phyloP scores from a whole-genome alignment of 2,888 invertebrate species.

The Caenorhabditis afra region DNA sequence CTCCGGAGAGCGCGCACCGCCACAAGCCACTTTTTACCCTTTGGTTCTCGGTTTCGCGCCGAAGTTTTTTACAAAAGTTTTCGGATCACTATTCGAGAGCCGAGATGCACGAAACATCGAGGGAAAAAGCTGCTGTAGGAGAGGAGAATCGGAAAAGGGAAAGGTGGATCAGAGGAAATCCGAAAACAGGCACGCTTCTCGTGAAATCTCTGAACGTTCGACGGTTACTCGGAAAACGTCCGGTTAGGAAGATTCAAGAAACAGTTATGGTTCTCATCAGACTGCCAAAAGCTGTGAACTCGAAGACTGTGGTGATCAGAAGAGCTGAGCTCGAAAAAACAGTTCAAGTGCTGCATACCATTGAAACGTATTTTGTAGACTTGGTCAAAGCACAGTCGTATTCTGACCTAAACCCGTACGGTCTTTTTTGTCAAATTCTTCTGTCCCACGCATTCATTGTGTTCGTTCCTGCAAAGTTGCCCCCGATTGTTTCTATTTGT shows the following conservation, averaged over 20 bases:
- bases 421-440: too few relatives aligned
- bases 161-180: not conserved
- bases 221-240: too few relatives aligned
- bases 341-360: too few relatives aligned
- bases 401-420: constrained; percentile 1
- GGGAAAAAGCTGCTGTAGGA: constrained; percentile 1
- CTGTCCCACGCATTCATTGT: constrained; percentile 34
- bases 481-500: constrained; percentile 40
- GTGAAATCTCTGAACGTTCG: too few relatives aligned
- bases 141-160: not conserved
- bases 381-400: constrained; percentile 15
- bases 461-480: constrained; percentile 13
- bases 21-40: not conserved
- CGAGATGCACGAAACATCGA: constrained; percentile 31
- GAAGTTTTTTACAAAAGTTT: constrained; percentile 38
- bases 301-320: too few relatives aligned
- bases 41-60: constrained; percentile 12
- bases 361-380: too few relatives aligned
- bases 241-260: too few relatives aligned
- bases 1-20: not conserved
- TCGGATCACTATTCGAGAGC: constrained; percentile 44
- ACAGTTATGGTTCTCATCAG: too few relatives aligned
- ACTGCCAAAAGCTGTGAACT: too few relatives aligned
- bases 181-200: too few relatives aligned
- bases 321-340: too few relatives aligned